These are phyloP conservation scores for Onthophagus sagittarius DNA, from an alignment of 2,888 invertebrate species.

Conservation along the genomic window DNA sequence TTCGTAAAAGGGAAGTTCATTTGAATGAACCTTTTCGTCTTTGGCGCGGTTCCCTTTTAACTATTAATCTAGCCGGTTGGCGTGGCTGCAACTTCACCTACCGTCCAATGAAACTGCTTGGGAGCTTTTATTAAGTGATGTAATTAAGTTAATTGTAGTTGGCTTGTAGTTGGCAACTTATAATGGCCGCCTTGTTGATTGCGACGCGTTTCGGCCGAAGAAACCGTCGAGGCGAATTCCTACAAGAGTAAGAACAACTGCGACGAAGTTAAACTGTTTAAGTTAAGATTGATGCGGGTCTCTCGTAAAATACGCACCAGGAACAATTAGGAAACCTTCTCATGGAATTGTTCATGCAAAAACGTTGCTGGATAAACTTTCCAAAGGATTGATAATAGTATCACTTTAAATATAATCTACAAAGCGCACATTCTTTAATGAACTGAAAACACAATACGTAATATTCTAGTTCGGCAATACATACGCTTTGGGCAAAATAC, in stretches of 20 bases:
- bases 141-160: neutral
- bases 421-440: neutral
- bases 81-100: neutral
- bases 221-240: neutral
- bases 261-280: neutral
- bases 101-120: neutral
- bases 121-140: neutral
- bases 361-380: neutral
- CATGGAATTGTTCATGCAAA: neutral
- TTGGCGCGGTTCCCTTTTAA: neutral
- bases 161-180: neutral
- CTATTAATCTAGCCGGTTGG: neutral
- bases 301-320: neutral
- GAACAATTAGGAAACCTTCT: neutral
- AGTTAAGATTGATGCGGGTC: neutral
- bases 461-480: neutral
- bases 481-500: neutral
- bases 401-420: neutral
- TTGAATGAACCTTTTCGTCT: neutral
- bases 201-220: neutral
- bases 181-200: neutral
- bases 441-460: neutral
- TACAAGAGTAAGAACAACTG: neutral
- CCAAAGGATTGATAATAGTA: neutral
- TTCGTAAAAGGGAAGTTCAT: neutral